Conservation (phyloP, 2,113 vertebrate genomes). For the Macquaria australasica region DNA sequence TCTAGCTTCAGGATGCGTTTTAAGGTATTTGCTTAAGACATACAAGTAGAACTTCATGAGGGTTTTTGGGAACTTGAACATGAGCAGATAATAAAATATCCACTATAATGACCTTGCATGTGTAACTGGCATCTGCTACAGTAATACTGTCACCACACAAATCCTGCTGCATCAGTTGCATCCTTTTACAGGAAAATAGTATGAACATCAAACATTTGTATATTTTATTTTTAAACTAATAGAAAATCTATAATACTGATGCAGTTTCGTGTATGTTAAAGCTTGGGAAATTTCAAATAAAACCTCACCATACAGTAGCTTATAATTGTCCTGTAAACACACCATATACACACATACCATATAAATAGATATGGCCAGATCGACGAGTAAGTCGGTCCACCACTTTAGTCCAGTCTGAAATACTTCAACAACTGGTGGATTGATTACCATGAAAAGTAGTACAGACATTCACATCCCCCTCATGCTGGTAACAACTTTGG, state of each 20-base stretch:
- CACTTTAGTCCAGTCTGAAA: background rate
- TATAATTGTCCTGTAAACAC: background rate
- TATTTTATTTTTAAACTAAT: background rate
- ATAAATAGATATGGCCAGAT: background rate
- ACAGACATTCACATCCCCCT: too few species aligned
- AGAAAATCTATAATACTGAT: background rate
- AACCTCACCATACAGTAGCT: background rate
- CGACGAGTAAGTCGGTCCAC: too few species aligned
- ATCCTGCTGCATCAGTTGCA: background rate
- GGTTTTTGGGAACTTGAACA: slow-evolving; percentile 9
- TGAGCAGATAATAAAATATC: background rate
- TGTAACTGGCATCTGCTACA: background rate
- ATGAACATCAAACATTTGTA: background rate
- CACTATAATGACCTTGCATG: background rate
- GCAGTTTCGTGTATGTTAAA: background rate
- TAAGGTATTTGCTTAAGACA: slow-evolving; percentile 41
- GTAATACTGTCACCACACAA: background rate
- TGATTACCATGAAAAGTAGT: background rate
- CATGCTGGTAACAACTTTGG: too few species aligned
- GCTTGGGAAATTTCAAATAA: background rate
- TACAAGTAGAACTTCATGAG: background rate
- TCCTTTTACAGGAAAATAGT: background rate
- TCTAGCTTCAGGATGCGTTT: slow-evolving; percentile 41
- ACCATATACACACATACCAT: background rate
- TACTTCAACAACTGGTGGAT: background rate